Percentiles rank a stretch among this genome's conserved stretches.
Conservation (phyloP, 2,888 invertebrate genomes). For the Spilosoma lubricipeda region DNA sequence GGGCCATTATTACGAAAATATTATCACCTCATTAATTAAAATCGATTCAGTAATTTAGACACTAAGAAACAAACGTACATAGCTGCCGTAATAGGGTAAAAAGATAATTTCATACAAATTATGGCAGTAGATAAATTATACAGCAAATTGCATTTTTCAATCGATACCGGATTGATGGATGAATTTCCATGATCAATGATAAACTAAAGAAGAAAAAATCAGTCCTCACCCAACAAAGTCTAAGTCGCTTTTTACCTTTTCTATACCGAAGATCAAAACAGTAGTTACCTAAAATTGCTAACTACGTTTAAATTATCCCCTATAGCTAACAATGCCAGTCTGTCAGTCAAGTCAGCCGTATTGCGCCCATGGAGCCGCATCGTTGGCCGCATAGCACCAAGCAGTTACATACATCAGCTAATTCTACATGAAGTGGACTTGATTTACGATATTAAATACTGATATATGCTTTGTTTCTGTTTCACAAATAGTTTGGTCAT, state of each 20-base stretch:
- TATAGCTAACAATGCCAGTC: neutral
- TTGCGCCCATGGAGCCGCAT: conserved; percentile 3
- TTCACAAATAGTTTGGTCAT: neutral
- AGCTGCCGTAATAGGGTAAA: no score
- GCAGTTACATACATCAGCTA: conserved; percentile 1
- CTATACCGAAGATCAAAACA: neutral
- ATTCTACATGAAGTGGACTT: conserved; percentile 1
- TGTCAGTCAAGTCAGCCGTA: neutral
- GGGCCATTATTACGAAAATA: no score
- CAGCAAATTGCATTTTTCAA: no score
- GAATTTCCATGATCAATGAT: neutral
- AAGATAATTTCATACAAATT: no score
- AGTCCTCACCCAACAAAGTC: neutral
- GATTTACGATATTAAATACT: conserved; percentile 18
- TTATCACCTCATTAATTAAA: no score
- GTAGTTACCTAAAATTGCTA: neutral
- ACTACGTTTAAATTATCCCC: neutral
- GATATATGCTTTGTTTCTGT: conserved; percentile 16
- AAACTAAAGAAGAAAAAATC: neutral
- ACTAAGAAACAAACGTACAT: no score
- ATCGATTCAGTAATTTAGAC: no score
- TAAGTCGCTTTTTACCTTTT: no score
- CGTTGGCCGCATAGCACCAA: neutral
- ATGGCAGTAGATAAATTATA: no score
- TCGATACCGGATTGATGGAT: no score